A percentile compares a stretch with the other conserved stretches of the same genome.
Evolutionary conservation across 2,797 vertebrate genomes (phyloP).

Genomic region (Adelosebastes latens): DNA sequence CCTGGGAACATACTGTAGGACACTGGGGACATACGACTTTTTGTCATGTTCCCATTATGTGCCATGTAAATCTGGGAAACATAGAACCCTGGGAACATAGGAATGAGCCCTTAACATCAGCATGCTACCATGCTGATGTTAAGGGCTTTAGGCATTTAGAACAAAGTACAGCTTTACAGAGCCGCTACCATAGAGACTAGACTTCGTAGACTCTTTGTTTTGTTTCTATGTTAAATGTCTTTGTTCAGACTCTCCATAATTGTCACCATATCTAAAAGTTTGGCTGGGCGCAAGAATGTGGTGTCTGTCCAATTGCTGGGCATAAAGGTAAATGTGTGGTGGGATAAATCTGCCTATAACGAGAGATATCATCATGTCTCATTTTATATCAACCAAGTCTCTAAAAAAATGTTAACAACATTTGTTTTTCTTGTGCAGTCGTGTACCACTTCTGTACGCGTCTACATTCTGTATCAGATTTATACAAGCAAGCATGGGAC

Average conservation of each 20-base stretch:
- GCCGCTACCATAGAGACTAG: too few relatives aligned
- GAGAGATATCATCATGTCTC: neutral
- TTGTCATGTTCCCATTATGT: neutral
- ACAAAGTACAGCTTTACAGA: neutral
- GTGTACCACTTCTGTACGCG: neutral
- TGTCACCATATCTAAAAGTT: neutral
- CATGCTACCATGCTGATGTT: neutral
- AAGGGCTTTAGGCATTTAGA: neutral
- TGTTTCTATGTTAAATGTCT: slow-evolving; percentile 2
- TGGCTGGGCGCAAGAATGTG: neutral
- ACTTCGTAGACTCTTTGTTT: neutral
- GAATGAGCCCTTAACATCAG: neutral
- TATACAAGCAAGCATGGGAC: neutral
- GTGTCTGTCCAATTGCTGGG: neutral
- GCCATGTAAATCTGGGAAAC: too few relatives aligned
- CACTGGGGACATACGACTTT: neutral
- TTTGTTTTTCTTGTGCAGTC: neutral
- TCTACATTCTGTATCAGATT: neutral
- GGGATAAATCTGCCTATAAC: neutral
- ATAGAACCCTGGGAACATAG: neutral
- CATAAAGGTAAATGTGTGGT: neutral
- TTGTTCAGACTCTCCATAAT: neutral
- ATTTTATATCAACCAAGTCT: neutral
- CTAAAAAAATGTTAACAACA: neutral
- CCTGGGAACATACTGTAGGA: too few relatives aligned